A percentile compares a stretch with the other conserved stretches of the same genome.
Evolutionary conservation across 2,113 vertebrate genomes (phyloP).

Genomic region (Euleptes europaea): DNA sequence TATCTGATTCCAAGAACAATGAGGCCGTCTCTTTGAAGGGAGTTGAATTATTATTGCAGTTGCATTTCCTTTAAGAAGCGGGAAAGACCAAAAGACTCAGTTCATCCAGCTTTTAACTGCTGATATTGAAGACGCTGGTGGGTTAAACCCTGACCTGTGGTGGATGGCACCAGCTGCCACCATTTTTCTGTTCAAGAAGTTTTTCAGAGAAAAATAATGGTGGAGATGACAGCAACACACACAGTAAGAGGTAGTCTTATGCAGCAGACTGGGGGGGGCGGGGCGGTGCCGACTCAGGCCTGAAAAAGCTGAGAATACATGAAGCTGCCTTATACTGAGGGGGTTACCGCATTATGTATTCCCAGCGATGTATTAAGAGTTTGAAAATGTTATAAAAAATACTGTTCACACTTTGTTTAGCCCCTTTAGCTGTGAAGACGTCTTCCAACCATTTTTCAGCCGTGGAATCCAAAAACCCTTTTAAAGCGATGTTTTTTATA

Average conservation of each 20-base stretch:
- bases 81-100: background rate
- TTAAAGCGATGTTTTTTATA: no score
- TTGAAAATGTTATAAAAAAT: no score
- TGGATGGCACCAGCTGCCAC: background rate
- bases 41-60: conserved; percentile 28
- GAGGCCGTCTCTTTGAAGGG: conserved; percentile 13
- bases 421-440: no score
- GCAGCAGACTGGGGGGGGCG: background rate
- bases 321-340: no score
- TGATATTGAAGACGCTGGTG: background rate
- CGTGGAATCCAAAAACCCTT: no score
- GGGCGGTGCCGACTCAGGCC: no score
- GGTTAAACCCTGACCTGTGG: background rate
- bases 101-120: background rate
- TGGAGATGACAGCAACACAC: background rate
- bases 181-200: background rate
- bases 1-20: conserved; percentile 23
- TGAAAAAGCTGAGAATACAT: background rate
- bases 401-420: no score
- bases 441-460: no score
- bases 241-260: background rate
- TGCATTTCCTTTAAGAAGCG: background rate
- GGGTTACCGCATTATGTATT: no score
- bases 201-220: background rate
- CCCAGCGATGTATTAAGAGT: no score